phyloP scores from a whole-genome alignment of 2,113 vertebrate genomes.

The Nycticorax nycticorax region DNA sequence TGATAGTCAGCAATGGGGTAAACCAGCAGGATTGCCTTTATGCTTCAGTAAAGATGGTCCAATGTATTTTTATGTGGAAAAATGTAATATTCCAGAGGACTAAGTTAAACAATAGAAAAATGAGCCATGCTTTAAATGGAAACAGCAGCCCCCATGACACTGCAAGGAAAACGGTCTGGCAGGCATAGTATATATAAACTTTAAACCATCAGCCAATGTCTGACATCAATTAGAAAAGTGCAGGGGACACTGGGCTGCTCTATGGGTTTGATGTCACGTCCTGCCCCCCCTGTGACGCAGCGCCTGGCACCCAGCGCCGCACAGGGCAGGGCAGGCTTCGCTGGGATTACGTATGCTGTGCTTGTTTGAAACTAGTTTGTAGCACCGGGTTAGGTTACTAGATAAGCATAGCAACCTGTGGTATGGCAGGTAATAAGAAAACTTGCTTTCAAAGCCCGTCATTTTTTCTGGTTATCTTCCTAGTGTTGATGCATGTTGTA shows the following conservation, averaged over 20 bases:
- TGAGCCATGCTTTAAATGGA: constrained; percentile 37
- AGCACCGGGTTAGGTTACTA: neutral
- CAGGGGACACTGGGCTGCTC: neutral
- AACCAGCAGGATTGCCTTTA: neutral
- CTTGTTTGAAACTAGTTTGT: neutral
- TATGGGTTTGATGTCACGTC: neutral
- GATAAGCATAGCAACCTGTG: neutral
- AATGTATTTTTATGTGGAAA: constrained; percentile 56
- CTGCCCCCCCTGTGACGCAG: neutral
- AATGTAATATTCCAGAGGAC: constrained; percentile 46
- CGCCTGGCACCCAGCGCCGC: rapidly evolving
- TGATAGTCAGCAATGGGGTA: neutral
- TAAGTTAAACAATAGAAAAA: constrained; percentile 58
- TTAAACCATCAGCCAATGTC: neutral
- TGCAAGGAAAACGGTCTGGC: constrained; percentile 33
- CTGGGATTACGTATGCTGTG: neutral
- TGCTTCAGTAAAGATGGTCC: neutral
- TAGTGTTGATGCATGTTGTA: rapidly evolving
- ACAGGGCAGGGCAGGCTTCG: neutral
- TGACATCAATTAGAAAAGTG: constrained; percentile 26
- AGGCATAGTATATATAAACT: neutral
- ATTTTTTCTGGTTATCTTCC: neutral
- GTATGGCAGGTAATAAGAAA: neutral
- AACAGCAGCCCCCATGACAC: constrained; percentile 44
- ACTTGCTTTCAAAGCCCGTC: neutral